Percentiles rank a stretch among this genome's conserved stretches.
Evolutionary conservation across 2,888 invertebrate species (phyloP).

Genomic region (Volucella bombylans): DNA sequence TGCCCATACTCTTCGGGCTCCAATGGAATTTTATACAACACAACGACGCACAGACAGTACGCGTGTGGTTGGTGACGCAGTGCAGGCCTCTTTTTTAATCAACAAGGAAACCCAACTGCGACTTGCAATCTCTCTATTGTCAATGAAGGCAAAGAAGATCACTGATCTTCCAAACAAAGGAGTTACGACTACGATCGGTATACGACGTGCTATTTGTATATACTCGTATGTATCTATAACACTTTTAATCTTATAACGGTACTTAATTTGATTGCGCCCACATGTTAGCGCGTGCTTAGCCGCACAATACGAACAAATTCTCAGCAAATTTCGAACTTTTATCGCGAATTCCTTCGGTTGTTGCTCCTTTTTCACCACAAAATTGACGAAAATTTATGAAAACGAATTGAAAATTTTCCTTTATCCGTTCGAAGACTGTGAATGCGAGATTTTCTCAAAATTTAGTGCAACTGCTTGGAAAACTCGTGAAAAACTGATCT

Average conservation of each 20-base stretch:
- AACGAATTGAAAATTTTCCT: constrained; percentile 31
- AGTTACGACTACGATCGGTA: constrained; percentile 23
- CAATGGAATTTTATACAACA: constrained; percentile 68
- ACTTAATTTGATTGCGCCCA: constrained; percentile 15
- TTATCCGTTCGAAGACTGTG: constrained; percentile 26
- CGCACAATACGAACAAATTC: constrained; percentile 17
- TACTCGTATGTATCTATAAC: constrained; percentile 7
- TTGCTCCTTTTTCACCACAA: background rate
- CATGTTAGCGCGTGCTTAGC: constrained; percentile 55
- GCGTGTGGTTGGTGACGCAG: constrained; percentile 51
- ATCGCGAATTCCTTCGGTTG: constrained; percentile 31
- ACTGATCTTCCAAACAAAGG: constrained; percentile 48
- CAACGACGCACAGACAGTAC: constrained; percentile 28
- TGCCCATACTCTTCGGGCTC: constrained; percentile 77
- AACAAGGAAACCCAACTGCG: constrained; percentile 65
- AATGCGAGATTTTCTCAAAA: constrained; percentile 48
- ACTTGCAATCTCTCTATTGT: constrained; percentile 52
- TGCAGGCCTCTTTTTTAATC: constrained; percentile 31
- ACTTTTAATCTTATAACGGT: constrained; percentile 28
- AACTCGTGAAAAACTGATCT: constrained; percentile 82
- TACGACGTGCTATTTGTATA: constrained; percentile 18
- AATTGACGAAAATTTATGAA: constrained; percentile 26
- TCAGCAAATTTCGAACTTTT: constrained; percentile 49
- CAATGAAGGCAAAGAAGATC: constrained; percentile 26
- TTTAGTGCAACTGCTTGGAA: constrained; percentile 78